These are phyloP conservation scores for Leptobrachium ailaonicum DNA, from an alignment of 2,113 vertebrate species.

Conservation along the genomic window DNA sequence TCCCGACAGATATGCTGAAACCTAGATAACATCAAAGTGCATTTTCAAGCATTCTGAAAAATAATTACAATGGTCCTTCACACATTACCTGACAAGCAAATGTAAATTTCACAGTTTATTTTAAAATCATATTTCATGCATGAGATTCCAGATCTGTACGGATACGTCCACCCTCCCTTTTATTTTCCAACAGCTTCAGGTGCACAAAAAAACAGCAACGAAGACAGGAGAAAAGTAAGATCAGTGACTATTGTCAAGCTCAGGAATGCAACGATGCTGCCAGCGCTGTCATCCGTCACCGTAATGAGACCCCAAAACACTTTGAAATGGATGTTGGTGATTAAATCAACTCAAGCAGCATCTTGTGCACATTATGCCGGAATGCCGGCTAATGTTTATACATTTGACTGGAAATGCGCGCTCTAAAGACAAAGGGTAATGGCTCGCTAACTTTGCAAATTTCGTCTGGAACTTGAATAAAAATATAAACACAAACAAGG, in stretches of 20 bases:
- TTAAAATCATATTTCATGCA: not conserved
- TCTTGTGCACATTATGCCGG: conserved; percentile 67
- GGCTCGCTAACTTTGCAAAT: conserved; percentile 64
- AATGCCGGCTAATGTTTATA: conserved; percentile 76
- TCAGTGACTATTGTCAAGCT: conserved; percentile 49
- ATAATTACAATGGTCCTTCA: no score
- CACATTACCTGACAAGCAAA: no score
- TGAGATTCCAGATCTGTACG: not conserved
- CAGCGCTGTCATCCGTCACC: conserved; percentile 81
- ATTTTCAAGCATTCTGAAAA: no score
- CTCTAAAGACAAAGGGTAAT: conserved; percentile 71
- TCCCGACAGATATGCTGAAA: no score
- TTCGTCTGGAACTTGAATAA: not conserved
- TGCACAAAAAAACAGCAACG: not conserved
- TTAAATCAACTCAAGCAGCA: conserved; percentile 72
- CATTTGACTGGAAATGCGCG: conserved; percentile 73
- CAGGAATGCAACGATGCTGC: conserved; percentile 63
- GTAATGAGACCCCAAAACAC: conserved; percentile 79
- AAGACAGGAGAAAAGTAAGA: conserved; percentile 48
- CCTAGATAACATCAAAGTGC: not conserved
- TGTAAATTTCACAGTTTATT: not conserved
- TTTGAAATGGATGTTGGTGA: conserved; percentile 80
- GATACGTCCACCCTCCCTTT: not conserved
- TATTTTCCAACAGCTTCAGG: conserved; percentile 40
- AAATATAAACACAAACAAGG: not conserved